Percentiles rank a stretch among this genome's conserved stretches.
Evolutionary conservation across 2,113 vertebrate species (phyloP).

Genomic region (Rattus norvegicus): DNA sequence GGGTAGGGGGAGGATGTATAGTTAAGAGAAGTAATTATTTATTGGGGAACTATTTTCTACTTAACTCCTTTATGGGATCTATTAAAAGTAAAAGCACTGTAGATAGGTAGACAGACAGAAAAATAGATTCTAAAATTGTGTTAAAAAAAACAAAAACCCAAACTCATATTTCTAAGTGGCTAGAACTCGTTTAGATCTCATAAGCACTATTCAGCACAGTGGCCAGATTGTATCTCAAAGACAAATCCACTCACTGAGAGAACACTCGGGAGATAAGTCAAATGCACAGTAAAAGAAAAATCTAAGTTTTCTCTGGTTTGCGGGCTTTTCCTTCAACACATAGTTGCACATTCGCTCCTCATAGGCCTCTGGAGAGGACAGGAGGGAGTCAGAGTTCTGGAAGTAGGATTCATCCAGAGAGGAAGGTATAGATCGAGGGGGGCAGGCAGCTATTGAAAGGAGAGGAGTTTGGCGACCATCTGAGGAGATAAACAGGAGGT

Average conservation of each 20-base stretch:
- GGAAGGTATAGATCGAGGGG: not conserved
- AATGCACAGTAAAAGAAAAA: slow-evolving; percentile 60
- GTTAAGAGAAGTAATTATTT: slow-evolving; percentile 83
- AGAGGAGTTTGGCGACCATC: not conserved
- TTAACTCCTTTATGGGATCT: slow-evolving; percentile 46
- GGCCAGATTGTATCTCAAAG: not conserved
- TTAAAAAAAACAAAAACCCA: not conserved
- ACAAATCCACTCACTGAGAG: not conserved
- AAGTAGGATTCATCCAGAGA: not conserved
- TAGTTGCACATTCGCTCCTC: not conserved
- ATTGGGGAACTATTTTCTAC: slow-evolving; percentile 75
- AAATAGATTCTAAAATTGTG: not conserved
- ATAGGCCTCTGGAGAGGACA: not conserved
- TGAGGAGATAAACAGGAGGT: not conserved
- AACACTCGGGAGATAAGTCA: slow-evolving; percentile 35
- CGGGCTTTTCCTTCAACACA: not conserved
- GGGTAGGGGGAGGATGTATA: slow-evolving; percentile 62
- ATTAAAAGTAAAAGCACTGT: slow-evolving; percentile 30
- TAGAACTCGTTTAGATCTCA: not conserved
- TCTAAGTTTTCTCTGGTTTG: not conserved
- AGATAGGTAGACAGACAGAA: slow-evolving; percentile 25
- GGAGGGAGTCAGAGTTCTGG: fast-evolving
- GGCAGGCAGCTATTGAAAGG: not conserved
- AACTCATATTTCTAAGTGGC: slow-evolving; percentile 49
- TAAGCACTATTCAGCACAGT: not conserved